Conservation (phyloP, 2,888 invertebrate genomes). For the Endotricha flammealis region DNA sequence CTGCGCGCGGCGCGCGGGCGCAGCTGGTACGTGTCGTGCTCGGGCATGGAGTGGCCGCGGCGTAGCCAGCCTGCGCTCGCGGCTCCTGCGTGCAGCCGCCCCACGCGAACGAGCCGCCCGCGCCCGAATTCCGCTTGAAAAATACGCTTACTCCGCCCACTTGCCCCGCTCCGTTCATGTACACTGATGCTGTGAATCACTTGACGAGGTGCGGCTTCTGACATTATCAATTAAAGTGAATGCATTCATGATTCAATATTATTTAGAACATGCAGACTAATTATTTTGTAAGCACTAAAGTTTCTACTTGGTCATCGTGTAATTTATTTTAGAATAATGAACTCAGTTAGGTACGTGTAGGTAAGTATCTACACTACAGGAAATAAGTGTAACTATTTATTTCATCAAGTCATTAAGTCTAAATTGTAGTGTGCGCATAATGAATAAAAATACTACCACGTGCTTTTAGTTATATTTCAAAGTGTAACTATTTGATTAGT, state of each 20-base stretch:
- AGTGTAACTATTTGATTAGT: too few species aligned
- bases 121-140: conserved; percentile 55
- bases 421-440: too few species aligned
- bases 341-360: too few species aligned
- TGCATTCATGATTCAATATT: not conserved
- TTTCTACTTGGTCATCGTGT: too few species aligned
- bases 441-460: too few species aligned
- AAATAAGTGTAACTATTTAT: too few species aligned
- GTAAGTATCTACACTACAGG: too few species aligned
- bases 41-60: conserved; percentile 64
- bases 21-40: conserved; percentile 77
- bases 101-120: conserved; percentile 49
- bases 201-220: conserved; percentile 8
- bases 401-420: too few species aligned
- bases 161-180: conserved; percentile 66
- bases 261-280: too few species aligned
- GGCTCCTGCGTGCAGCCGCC: conserved; percentile 24
- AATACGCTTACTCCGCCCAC: conserved; percentile 70
- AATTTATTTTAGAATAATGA: too few species aligned
- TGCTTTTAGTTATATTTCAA: not conserved
- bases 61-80: conserved; percentile 15
- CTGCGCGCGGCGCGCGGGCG: conserved; percentile 70
- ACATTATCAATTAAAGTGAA: not conserved
- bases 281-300: too few species aligned
- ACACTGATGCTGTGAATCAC: conserved; percentile 37